Evolutionary conservation across 2,888 invertebrate species (phyloP), one percentile per base, ranked within the genome.

Genomic region (Amiota minor): DNA sequence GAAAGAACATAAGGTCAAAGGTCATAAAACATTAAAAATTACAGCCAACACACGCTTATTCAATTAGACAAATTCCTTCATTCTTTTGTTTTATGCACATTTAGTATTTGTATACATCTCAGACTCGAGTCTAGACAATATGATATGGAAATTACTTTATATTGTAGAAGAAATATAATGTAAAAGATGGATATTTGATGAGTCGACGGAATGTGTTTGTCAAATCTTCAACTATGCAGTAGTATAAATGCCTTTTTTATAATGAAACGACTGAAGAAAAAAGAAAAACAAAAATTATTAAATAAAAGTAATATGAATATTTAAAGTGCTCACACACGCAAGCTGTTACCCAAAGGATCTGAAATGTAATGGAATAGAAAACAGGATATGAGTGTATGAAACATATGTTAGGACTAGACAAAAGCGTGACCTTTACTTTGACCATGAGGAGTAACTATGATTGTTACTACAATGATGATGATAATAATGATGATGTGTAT

Each of bases 351-450:
- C 67, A 68, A 53, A 53, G 50, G 23, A 20, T 53, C 12, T 11
- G 20, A 18, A n/a, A 12, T 67, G 20, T 20, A n/a, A 64, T 45
- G 46, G n/a, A 16, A 10, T 46, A 10, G 62, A 10, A 61, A 20
- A 23, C 61, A 18, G 11, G 11, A n/a, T 23, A n/a, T 35, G 20
- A 49, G 50, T 68, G 53, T 14, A 50, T 11, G 35, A 53, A 49
- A 23, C 53, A 53, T 49, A 65, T 65, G 50, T 67, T 67, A 10
- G 67, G 18, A n/a, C 23, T 68, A 50, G 50, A 50, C 67, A 53
- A 68, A 68, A 68, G 53, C 53, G 23, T 68, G 53, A 68, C 67
- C 67, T 62, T 62, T 67, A 18, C 62, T 50, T 68, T 68, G 59
- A 59, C 59, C 59, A 59, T 59, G 59, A 59, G 59, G 9, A 18